A percentile compares a stretch with the other conserved stretches of the same genome.
These are phyloP conservation scores for Cyclina sinensis DNA, from an alignment of 1,140 invertebrate species.

Conservation along the genomic window DNA sequence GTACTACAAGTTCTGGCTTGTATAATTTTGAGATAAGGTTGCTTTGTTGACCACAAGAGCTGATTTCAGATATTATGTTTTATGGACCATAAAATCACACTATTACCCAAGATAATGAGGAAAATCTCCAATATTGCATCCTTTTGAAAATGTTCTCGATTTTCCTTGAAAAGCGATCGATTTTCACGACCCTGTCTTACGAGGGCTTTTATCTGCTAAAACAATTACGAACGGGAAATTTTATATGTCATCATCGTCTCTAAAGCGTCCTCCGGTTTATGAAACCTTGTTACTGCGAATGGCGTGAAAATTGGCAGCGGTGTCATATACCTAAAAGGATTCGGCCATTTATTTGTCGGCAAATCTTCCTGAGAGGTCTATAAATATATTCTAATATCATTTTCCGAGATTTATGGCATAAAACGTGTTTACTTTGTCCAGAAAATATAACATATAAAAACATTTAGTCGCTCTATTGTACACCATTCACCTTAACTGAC, in stretches of 20 bases:
- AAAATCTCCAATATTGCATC: not conserved
- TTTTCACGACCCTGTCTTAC: not conserved
- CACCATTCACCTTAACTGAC: too few species aligned
- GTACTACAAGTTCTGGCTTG: too few species aligned
- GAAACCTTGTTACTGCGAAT: not conserved
- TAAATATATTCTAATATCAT: not conserved
- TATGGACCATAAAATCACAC: too few species aligned
- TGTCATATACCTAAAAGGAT: constrained; percentile 10
- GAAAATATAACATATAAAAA: too few species aligned
- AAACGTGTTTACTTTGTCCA: too few species aligned
- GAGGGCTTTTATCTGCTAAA: constrained; percentile 30
- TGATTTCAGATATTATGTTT: too few species aligned
- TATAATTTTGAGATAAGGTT: too few species aligned
- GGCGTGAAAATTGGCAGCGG: not conserved
- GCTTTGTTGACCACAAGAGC: too few species aligned
- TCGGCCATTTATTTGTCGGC: not conserved
- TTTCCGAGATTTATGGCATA: too few species aligned
- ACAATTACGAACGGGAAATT: constrained; percentile 15
- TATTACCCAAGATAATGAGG: not conserved
- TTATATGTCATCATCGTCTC: constrained; percentile 13
- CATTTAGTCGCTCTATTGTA: too few species aligned
- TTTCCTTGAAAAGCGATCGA: not conserved
- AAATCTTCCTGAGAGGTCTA: not conserved
- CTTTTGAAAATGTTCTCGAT: not conserved
- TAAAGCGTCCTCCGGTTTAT: not conserved